Conservation (phyloP, 2,113 vertebrate genomes). For the Corynorhinus townsendii region DNA sequence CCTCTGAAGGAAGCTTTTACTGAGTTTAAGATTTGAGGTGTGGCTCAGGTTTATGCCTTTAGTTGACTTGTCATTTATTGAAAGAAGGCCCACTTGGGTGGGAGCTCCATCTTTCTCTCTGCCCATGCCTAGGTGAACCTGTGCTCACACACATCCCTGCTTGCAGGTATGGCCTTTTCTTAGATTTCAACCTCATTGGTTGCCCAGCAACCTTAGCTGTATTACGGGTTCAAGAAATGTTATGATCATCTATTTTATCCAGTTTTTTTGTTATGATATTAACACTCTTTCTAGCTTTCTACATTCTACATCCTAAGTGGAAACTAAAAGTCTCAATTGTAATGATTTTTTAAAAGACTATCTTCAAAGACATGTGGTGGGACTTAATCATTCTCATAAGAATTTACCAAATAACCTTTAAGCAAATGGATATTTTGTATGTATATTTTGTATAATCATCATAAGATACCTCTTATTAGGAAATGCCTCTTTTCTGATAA, state of each 20-base stretch:
- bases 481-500: background rate
- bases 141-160: background rate
- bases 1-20: background rate
- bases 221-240: background rate
- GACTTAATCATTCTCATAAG: background rate
- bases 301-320: background rate
- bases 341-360: background rate
- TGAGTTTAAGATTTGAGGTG: background rate
- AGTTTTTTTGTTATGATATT: background rate
- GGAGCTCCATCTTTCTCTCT: background rate
- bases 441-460: background rate
- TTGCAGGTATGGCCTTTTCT: background rate
- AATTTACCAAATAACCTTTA: background rate
- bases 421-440: background rate
- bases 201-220: background rate
- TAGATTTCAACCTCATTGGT: background rate
- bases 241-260: background rate
- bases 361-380: background rate
- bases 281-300: background rate
- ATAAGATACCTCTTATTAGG: background rate
- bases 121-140: background rate
- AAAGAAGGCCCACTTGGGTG: background rate
- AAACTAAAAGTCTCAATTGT: background rate
- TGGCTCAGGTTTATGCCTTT: background rate
- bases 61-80: background rate